Evolutionary conservation across 2,888 invertebrate species (phyloP), one percentile per base, ranked within the genome.

Genomic region (Teinopalpus imperialis): DNA sequence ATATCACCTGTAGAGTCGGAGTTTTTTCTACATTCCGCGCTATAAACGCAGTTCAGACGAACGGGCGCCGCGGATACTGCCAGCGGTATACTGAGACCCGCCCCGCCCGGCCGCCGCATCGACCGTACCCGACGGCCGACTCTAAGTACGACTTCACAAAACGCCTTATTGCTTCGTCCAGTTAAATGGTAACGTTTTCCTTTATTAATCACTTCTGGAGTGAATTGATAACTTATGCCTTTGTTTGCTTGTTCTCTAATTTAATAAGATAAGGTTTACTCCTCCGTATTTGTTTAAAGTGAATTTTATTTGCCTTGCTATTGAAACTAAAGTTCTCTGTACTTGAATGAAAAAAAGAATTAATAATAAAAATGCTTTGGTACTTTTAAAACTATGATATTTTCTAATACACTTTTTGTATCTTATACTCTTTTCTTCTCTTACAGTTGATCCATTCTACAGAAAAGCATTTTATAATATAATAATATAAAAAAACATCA

Each of bases 141-240:
- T 16, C 47, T 36, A 31, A 47, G 35, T 30, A 35, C 40, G 40
- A 47, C 31, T 47, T 42, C 24, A 26, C 44, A 36, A 47, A 47
- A 41, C 31, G 47, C 47, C 41, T 42, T 46, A 35, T 35, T 41
- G 36, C 41, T 20, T n/a, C 20, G 41, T 12, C 47, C 37, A 31
- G 13, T 27, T 27, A 27, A 23, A 23, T 20, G 14, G n/a, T 9
- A 32, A 29, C 23, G 13, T 29, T 10, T 35, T 23, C 30, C 34
- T 45, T 40, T 40, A 40, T 40, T 46, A 46, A 40, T 46, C 16
- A 29, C 45, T 14, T 14, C n/a, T 23, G 7, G n/a, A 24, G 9
- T 16, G 18, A n/a, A 29, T 34, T 40, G 10, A 16, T 16, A 8
- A 23, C 39, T 39, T 27, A 14, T 16, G 18, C 9, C 9, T 24